Evolutionary conservation across 2,113 vertebrate species (phyloP).

Genomic region (Azemiops feae): DNA sequence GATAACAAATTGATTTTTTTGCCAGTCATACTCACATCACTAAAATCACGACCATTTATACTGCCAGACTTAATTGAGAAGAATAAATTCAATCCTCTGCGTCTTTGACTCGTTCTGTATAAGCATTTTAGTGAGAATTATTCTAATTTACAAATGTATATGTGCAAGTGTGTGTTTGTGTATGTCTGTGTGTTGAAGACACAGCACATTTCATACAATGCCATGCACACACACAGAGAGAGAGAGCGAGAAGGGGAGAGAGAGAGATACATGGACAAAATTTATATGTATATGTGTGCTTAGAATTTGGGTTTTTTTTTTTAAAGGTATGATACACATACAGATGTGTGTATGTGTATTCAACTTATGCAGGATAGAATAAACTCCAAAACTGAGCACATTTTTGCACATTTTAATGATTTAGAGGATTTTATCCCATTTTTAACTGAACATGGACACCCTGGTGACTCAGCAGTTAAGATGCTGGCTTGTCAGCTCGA

Average conservation of each 20-base stretch:
- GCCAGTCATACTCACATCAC: neutral
- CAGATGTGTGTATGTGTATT: neutral
- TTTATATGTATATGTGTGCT: neutral
- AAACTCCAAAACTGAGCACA: neutral
- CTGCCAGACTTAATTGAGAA: neutral
- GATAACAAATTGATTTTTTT: slow-evolving; percentile 24
- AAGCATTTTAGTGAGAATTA: slow-evolving; percentile 5
- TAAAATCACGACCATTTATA: slow-evolving; percentile 13
- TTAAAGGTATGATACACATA: neutral
- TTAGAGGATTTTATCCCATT: neutral
- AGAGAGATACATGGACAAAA: neutral
- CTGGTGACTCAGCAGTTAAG: neutral
- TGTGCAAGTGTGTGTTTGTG: too few relatives aligned
- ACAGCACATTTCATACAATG: neutral
- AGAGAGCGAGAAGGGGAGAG: too few relatives aligned
- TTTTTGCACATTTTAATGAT: neutral
- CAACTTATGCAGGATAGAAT: neutral
- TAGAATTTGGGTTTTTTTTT: neutral
- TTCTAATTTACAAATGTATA: neutral
- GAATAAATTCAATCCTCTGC: neutral
- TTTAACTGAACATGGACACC: neutral
- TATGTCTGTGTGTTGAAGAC: neutral
- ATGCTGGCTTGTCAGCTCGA: neutral
- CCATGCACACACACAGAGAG: neutral
- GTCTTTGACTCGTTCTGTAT: neutral